phyloP scores from a whole-genome alignment of 1,140 invertebrate species.

The Tenebrio molitor region DNA sequence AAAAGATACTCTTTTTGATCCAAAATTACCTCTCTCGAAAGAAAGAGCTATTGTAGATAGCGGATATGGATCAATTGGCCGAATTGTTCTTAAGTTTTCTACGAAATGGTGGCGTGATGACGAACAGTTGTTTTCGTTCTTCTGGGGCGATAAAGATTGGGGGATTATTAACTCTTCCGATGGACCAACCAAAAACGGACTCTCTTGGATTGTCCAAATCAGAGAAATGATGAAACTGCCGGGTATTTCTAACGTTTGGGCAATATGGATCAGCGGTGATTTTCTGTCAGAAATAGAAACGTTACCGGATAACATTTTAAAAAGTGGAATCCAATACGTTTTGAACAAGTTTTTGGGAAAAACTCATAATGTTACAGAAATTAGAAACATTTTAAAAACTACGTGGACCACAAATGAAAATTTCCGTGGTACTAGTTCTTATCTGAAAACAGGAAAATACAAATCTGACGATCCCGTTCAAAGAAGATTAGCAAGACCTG shows the following conservation, averaged over 20 bases:
- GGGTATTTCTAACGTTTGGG: conserved; percentile 49
- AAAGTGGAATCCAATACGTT: not conserved
- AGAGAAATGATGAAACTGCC: not conserved
- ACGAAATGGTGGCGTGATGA: conserved; percentile 22
- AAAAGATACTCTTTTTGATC: conserved; percentile 72
- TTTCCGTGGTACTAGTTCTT: conserved; percentile 3
- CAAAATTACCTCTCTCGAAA: conserved; percentile 73
- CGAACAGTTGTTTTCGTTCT: not conserved
- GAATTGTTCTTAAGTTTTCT: conserved; percentile 79
- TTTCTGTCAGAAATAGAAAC: conserved; percentile 51
- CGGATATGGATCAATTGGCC: conserved; percentile 79
- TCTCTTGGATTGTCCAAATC: conserved; percentile 26
- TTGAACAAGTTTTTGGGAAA: not conserved
- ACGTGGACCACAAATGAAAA: not conserved
- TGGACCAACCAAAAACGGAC: conserved; percentile 11
- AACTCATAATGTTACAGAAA: not conserved
- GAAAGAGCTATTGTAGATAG: conserved; percentile 73
- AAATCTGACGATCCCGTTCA: not conserved
- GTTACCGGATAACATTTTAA: not conserved
- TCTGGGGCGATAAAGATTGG: conserved; percentile 18
- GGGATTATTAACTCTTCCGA: not conserved
- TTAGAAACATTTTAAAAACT: not conserved
- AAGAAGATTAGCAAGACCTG: not conserved
- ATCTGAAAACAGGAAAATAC: not conserved
- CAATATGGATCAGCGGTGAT: conserved; percentile 49